Conservation (phyloP, 2,113 vertebrate genomes). For the Semicossyphus pulcher region DNA sequence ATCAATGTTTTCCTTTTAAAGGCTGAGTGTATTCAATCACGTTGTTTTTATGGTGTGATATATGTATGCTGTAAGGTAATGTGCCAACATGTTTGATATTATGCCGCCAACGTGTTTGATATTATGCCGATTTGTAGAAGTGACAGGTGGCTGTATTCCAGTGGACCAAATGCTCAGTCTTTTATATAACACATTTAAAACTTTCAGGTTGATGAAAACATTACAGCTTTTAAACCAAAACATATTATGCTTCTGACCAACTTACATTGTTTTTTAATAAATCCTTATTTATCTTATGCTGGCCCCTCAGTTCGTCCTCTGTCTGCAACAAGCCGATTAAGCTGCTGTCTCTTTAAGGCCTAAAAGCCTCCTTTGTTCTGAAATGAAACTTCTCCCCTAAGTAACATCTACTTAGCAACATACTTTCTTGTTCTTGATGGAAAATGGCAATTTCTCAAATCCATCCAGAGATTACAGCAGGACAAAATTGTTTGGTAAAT, state of each 20-base stretch:
- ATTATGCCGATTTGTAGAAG: conserved; percentile 38
- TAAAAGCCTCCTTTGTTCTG: neutral
- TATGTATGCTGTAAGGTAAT: conserved; percentile 11
- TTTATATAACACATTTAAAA: conserved; percentile 43
- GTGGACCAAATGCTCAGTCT: conserved; percentile 45
- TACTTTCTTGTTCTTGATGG: no score
- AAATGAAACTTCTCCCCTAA: neutral
- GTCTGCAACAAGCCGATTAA: neutral
- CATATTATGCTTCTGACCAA: neutral
- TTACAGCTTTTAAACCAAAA: conserved; percentile 10
- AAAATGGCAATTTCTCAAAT: no score
- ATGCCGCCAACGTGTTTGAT: conserved; percentile 41
- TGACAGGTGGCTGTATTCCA: conserved; percentile 52
- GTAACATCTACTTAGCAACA: no score
- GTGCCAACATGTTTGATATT: conserved; percentile 29
- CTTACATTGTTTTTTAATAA: neutral
- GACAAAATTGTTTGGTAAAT: no score
- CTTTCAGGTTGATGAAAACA: conserved; percentile 24
- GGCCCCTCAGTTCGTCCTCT: neutral
- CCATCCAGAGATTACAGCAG: no score
- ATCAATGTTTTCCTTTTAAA: neutral
- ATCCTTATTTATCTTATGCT: neutral
- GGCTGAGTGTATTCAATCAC: neutral
- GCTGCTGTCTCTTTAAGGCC: neutral
- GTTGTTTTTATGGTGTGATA: neutral